Evolutionary conservation across 2,797 vertebrate genomes (phyloP).

Genomic region (Sebastolobus alascanus): DNA sequence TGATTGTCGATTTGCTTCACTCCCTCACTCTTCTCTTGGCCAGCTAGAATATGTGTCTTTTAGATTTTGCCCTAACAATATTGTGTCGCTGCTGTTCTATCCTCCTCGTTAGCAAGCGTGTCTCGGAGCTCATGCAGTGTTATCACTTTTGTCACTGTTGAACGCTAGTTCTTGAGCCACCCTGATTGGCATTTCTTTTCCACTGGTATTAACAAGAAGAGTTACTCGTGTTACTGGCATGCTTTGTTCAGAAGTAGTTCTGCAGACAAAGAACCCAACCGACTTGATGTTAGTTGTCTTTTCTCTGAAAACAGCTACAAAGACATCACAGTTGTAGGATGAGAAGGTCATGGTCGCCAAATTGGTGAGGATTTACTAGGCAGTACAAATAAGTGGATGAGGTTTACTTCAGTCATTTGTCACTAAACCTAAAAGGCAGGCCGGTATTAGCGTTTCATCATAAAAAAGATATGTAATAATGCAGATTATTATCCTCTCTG

Average conservation of each 20-base stretch:
- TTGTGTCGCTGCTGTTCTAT: not conserved
- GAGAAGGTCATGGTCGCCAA: not conserved
- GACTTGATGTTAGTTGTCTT: not conserved
- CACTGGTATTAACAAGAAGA: not conserved
- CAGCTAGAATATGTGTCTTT: constrained; percentile 9
- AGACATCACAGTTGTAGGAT: not conserved
- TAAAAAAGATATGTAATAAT: not conserved
- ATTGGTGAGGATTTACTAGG: not conserved
- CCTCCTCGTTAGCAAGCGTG: not conserved
- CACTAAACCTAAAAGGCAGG: not conserved
- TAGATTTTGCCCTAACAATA: not conserved
- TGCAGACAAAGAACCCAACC: not conserved
- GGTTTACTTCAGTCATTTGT: not conserved
- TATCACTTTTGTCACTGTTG: not conserved
- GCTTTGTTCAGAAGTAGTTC: not conserved
- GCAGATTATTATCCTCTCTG: not conserved
- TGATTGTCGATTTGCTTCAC: constrained; percentile 8
- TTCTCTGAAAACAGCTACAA: not conserved
- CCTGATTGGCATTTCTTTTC: not conserved
- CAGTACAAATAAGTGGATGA: not conserved
- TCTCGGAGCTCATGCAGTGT: constrained; percentile 1
- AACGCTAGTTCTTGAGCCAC: not conserved
- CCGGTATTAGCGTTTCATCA: not conserved
- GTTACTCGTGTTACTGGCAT: not conserved
- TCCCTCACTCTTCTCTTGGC: constrained; percentile 2